Base-by-base conservation (phyloP, 2,888 invertebrate genomes). In the Resseliella maxima region DNA sequence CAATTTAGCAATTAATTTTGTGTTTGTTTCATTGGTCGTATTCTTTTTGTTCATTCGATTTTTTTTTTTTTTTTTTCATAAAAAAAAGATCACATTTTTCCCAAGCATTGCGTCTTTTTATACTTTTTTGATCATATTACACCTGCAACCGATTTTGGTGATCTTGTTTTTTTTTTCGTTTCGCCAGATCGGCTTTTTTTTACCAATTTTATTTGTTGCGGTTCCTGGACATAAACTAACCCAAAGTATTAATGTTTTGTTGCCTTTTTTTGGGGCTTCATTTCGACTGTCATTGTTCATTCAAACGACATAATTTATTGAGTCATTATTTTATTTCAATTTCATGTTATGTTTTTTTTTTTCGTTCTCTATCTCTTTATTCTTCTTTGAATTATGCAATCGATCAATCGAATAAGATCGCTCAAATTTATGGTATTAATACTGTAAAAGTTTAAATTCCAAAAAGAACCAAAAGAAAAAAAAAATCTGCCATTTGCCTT, bases 1-100 rank as follows among this genome's bases (percentile, higher is more conserved):
- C 72, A 35, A 72, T 72, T 72, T 72, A 31, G 72, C 72, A 72
- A 72, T 72, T 72, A 72, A 72, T 72, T 72, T 72, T 72, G n/a
- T 72, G 72, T 72, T 59, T 59, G 72, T 72, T 35, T 31, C 72
- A 72, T 72, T 18, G 72, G 59, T 12, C 5, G 59, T 72, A 15
- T 15, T 2, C 18, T 6, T 50, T 8, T 50, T 50, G 41, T 41
- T 41, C 24, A 24, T 27, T 59, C 59, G 2, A 5, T 59, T 24
- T 59, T 8, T n/a, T 72, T 15, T 72, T 15, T 72, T 31, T 31
- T 72, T 6, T 72, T 31, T 35, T 27, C 15, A n/a, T n/a, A n/a
- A n/a, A n/a, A n/a, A n/a, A n/a, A n/a, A n/a, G 72, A 72, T 72
- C 35, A 31, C n/a, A 31, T 72, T 72, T n/a, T 72, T 72, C 72